phyloP scores from a whole-genome alignment of 2,888 invertebrate species.

The Stenotaenia linearis region DNA sequence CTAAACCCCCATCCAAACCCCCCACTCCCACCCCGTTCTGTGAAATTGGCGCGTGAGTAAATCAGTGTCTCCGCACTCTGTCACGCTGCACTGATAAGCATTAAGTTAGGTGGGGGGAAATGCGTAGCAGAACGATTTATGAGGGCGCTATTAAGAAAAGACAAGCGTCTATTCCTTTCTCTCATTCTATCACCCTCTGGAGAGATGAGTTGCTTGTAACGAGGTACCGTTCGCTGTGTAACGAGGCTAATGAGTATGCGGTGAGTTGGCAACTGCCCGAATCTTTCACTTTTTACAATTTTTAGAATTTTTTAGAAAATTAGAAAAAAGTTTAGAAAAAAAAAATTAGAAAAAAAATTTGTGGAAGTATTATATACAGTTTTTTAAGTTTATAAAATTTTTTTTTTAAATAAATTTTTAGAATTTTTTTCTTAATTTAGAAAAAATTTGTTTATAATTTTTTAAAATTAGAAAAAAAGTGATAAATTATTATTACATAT shows the following conservation, averaged over 20 bases:
- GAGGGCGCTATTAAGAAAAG: constrained; percentile 4
- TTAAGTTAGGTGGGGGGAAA: not conserved
- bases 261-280: constrained; percentile 5
- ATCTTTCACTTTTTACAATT: not conserved
- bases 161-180: constrained; percentile 5
- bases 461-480: too few species aligned
- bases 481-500: too few species aligned
- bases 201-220: not conserved
- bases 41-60: constrained; percentile 5
- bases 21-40: not conserved
- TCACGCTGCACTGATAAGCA: constrained; percentile 9
- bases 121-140: not conserved
- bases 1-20: not conserved
- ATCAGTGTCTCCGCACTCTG: not conserved
- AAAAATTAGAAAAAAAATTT: not conserved
- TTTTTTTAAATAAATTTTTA: too few species aligned
- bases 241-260: not conserved
- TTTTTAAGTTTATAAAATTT: too few species aligned
- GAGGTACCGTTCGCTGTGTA: not conserved
- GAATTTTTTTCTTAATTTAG: too few species aligned
- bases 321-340: not conserved
- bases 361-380: too few species aligned
- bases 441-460: too few species aligned
- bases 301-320: too few species aligned
- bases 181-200: constrained; percentile 1